Evolutionary conservation across 2,888 invertebrate species (phyloP).

Genomic region (Frankliniella fusca): DNA sequence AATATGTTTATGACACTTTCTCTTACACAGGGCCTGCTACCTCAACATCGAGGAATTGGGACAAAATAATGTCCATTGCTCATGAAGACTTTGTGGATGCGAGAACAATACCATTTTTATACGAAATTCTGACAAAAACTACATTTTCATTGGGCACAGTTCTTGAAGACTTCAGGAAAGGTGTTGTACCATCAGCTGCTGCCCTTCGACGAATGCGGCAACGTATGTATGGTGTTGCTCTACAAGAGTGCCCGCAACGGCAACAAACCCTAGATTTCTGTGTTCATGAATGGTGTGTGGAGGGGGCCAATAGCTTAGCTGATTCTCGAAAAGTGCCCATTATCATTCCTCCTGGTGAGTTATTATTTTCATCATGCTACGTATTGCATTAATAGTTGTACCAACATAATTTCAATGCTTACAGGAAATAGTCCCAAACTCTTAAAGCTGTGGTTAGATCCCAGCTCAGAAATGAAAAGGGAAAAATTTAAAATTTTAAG

Average conservation of each 20-base stretch:
- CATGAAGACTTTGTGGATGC: constrained; percentile 28
- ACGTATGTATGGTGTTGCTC: constrained; percentile 42
- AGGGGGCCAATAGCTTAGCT: constrained; percentile 39
- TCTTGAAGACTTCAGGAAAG: constrained; percentile 41
- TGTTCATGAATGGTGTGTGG: constrained; percentile 44
- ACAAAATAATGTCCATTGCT: constrained; percentile 34
- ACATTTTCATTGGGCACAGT: constrained; percentile 42
- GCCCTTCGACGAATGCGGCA: constrained; percentile 39
- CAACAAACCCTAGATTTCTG: constrained; percentile 2
- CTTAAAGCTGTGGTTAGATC: constrained; percentile 31
- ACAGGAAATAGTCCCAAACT: constrained; percentile 31
- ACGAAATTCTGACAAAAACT: constrained; percentile 40
- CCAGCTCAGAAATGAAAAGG: background rate
- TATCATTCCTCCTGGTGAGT: constrained; percentile 30
- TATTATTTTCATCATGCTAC: background rate
- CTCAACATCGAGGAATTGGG: constrained; percentile 33
- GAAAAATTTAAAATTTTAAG: background rate
- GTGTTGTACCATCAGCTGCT: constrained; percentile 39
- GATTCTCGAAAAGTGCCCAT: constrained; percentile 29
- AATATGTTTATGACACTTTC: no score
- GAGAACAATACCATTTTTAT: constrained; percentile 34
- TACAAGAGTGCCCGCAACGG: constrained; percentile 40
- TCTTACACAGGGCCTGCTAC: background rate
- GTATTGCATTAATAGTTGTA: background rate
- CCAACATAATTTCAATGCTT: background rate